Conservation (phyloP, 2,113 vertebrate genomes). For the Hemiprocne comata region DNA sequence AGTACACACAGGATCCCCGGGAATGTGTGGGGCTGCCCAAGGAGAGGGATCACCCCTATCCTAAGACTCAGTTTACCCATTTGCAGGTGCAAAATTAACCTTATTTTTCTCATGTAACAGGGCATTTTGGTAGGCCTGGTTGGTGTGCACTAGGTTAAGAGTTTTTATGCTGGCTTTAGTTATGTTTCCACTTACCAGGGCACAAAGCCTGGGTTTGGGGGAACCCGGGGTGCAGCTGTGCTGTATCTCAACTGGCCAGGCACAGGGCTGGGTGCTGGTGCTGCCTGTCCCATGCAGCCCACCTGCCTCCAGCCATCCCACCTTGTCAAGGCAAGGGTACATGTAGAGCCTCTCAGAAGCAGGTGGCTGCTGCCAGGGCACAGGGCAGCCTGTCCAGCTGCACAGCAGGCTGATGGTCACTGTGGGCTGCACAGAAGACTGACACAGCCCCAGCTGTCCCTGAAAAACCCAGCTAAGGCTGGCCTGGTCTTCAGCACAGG, state of each 20-base stretch:
- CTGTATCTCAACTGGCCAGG: not conserved
- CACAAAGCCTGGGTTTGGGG: not conserved
- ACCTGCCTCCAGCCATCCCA: not conserved
- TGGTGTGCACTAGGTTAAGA: not conserved
- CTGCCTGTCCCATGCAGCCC: rapidly evolving
- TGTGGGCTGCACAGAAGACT: rapidly evolving
- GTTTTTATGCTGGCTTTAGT: rapidly evolving
- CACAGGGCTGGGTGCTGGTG: not conserved
- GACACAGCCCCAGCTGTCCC: not conserved
- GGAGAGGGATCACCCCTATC: not conserved
- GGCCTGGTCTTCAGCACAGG: not conserved
- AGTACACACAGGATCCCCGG: rapidly evolving
- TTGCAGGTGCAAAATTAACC: not conserved
- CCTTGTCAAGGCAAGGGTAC: not conserved
- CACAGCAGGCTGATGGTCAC: not conserved
- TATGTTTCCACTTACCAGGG: not conserved
- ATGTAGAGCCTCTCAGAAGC: not conserved
- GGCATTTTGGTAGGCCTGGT: not conserved
- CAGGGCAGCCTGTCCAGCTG: not conserved
- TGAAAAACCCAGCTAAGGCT: not conserved
- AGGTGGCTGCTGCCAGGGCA: not conserved
- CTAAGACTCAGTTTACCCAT: not conserved
- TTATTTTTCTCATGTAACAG: rapidly evolving
- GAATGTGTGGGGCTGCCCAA: rapidly evolving
- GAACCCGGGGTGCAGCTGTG: not conserved